These are phyloP conservation scores for Rhagium mordax DNA, from an alignment of 2,888 invertebrate species.

Conservation along the genomic window DNA sequence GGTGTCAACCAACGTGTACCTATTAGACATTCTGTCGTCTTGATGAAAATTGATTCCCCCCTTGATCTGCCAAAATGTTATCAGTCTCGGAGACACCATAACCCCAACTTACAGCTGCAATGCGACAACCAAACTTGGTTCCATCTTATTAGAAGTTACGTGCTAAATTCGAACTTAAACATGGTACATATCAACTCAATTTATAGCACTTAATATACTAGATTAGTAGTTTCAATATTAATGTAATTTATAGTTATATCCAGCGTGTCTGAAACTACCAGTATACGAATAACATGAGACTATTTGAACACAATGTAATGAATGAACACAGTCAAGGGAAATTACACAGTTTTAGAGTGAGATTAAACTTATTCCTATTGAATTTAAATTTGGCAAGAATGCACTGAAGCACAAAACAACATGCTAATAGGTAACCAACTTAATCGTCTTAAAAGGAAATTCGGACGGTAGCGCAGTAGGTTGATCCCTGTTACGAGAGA, in stretches of 20 bases:
- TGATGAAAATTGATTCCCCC: constrained; percentile 62
- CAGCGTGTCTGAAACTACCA: not conserved
- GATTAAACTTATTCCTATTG: no score
- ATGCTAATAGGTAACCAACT: no score
- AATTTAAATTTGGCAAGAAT: no score
- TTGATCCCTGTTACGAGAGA: no score
- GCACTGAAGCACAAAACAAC: no score
- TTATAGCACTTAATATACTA: constrained; percentile 32
- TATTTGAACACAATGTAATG: not conserved
- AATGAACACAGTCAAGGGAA: not conserved
- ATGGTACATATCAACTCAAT: constrained; percentile 43
- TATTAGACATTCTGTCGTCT: constrained; percentile 57
- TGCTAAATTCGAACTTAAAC: constrained; percentile 52
- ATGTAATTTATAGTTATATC: not conserved
- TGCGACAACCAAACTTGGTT: constrained; percentile 58
- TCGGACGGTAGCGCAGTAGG: no score
- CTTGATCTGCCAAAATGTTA: constrained; percentile 58
- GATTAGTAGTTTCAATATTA: constrained; percentile 11
- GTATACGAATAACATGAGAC: not conserved
- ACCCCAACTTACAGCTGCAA: constrained; percentile 58
- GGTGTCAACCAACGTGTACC: constrained; percentile 50
- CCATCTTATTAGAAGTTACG: constrained; percentile 55
- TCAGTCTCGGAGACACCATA: constrained; percentile 55
- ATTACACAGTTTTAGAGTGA: not conserved
- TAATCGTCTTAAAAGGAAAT: no score